Percentiles rank a stretch among this genome's conserved stretches.
Evolutionary conservation across 2,888 invertebrate genomes (phyloP).

Genomic region (Alentia gelatinosa): DNA sequence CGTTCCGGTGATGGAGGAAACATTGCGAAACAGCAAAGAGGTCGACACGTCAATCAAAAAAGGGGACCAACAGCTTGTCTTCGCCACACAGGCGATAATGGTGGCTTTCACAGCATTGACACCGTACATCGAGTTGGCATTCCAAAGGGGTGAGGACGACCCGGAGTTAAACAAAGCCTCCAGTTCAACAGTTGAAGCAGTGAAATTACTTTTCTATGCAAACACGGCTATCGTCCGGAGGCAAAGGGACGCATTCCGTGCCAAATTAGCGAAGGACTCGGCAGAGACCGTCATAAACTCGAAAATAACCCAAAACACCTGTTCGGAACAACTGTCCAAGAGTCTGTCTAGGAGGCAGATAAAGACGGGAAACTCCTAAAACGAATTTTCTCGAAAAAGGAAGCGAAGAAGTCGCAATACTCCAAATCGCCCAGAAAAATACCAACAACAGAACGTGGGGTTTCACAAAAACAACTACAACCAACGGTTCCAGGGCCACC

Average conservation of each 20-base stretch:
- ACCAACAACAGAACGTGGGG: not conserved
- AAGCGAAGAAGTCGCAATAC: not conserved
- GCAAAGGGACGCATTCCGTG: not conserved
- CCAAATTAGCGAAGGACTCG: not conserved
- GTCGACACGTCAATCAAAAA: too few relatives aligned
- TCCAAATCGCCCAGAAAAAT: not conserved
- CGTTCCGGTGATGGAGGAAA: too few relatives aligned
- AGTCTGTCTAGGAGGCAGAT: not conserved
- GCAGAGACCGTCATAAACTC: not conserved
- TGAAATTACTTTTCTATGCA: not conserved
- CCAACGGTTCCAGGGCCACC: not conserved
- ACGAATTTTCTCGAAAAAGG: not conserved
- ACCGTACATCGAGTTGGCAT: too few relatives aligned
- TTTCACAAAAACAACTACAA: not conserved
- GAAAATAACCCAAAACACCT: not conserved
- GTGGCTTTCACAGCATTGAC: too few relatives aligned
- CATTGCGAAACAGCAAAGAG: too few relatives aligned
- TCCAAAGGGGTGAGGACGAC: too few relatives aligned
- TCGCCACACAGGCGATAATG: too few relatives aligned
- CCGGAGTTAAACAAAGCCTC: too few relatives aligned
- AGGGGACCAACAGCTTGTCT: too few relatives aligned
- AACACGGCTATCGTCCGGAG: not conserved
- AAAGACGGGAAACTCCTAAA: too few relatives aligned
- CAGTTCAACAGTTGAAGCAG: too few relatives aligned
- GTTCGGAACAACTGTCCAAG: not conserved